These are phyloP conservation scores for Aspidapion aeneum DNA, from an alignment of 2,888 invertebrate species.

Conservation along the genomic window DNA sequence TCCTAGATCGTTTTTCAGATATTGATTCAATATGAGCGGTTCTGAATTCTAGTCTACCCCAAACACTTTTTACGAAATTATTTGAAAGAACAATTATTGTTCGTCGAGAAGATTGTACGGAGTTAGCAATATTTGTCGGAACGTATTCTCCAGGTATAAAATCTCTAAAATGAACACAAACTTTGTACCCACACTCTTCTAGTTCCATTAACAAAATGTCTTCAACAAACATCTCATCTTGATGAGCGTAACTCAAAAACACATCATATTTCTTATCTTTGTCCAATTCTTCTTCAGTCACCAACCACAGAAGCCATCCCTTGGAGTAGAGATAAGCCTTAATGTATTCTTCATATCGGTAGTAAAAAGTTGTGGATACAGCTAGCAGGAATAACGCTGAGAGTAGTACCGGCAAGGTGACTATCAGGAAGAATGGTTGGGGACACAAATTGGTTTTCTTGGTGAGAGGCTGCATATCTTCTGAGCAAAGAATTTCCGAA, in stretches of 20 bases:
- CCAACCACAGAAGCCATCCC: slow-evolving; percentile 58
- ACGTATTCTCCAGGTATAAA: slow-evolving; percentile 74
- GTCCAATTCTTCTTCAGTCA: slow-evolving; percentile 68
- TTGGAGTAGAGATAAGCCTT: slow-evolving; percentile 66
- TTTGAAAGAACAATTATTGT: slow-evolving; percentile 68
- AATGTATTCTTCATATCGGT: slow-evolving; percentile 56
- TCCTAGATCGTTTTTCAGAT: slow-evolving; percentile 62
- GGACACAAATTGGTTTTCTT: not conserved
- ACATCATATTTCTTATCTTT: slow-evolving; percentile 68
- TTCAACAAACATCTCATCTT: slow-evolving; percentile 68
- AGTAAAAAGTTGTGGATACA: slow-evolving; percentile 48
- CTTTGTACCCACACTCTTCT: slow-evolving; percentile 62
- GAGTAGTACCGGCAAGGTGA: slow-evolving; percentile 40
- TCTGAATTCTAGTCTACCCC: slow-evolving; percentile 75
- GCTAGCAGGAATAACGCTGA: slow-evolving; percentile 32
- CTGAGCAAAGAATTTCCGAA: not conserved
- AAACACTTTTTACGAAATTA: slow-evolving; percentile 70
- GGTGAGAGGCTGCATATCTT: not conserved
- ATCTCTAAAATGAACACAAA: slow-evolving; percentile 72
- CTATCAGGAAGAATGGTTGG: slow-evolving; percentile 5
- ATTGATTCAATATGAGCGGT: slow-evolving; percentile 68
- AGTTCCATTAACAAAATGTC: slow-evolving; percentile 62
- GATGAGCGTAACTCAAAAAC: slow-evolving; percentile 77
- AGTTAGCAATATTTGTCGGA: slow-evolving; percentile 64
- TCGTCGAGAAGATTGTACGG: slow-evolving; percentile 66